Percentiles rank a stretch among this genome's conserved stretches.
These are phyloP conservation scores for Acronicta psi DNA, from an alignment of 2,888 invertebrate species.

Conservation along the genomic window DNA sequence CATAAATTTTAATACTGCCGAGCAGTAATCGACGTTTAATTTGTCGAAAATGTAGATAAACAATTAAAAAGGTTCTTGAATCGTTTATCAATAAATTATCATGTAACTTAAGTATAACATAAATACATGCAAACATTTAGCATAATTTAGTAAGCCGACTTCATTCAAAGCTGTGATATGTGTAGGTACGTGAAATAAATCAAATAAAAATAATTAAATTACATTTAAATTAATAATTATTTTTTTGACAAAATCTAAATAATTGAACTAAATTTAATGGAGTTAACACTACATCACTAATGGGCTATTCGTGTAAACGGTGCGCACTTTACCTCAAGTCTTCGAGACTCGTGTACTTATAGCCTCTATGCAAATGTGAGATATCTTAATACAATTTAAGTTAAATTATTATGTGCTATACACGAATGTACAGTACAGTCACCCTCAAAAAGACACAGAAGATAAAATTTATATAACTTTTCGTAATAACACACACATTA, in stretches of 20 bases:
- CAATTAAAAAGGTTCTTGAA: slow-evolving; percentile 11
- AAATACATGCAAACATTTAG: slow-evolving; percentile 24
- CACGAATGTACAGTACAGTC: slow-evolving; percentile 17
- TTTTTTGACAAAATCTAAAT: slow-evolving; percentile 54
- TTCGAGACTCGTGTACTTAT: slow-evolving; percentile 45
- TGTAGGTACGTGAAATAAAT: slow-evolving; percentile 37
- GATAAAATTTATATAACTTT: background rate
- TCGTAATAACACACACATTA: background rate
- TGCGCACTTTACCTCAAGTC: slow-evolving; percentile 37
- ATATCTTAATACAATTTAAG: slow-evolving; percentile 26
- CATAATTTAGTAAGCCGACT: slow-evolving; percentile 19
- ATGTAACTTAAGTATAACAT: slow-evolving; percentile 11
- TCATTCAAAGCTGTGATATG: slow-evolving; percentile 37
- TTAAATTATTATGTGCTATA: slow-evolving; percentile 27
- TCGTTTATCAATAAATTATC: slow-evolving; percentile 25
- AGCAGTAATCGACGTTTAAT: background rate
- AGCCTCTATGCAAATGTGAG: slow-evolving; percentile 46
- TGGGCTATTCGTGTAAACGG: slow-evolving; percentile 52
- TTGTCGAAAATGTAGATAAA: slow-evolving; percentile 1
- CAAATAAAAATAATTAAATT: slow-evolving; percentile 46
- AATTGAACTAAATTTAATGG: slow-evolving; percentile 56
- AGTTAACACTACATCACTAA: slow-evolving; percentile 57
- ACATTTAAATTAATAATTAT: slow-evolving; percentile 50
- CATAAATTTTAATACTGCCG: background rate
- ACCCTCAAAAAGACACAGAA: background rate